Conservation (phyloP, 2,888 invertebrate genomes). For the Eretmocerus hayati region DNA sequence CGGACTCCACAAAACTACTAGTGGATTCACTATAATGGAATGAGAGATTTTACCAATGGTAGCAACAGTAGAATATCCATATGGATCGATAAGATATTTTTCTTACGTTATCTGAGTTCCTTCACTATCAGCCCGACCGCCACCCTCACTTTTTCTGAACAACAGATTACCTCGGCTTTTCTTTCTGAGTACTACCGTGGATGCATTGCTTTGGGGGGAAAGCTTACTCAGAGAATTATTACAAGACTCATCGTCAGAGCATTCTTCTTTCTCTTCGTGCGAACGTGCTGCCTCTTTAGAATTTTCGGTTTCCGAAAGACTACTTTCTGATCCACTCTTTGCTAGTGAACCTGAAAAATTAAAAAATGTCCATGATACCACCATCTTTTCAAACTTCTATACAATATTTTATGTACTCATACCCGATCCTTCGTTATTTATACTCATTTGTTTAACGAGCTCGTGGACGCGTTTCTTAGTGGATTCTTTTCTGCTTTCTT, state of each 20-base stretch:
- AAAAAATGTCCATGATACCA: no score
- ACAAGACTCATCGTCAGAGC: constrained; percentile 59
- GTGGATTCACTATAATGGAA: constrained; percentile 30
- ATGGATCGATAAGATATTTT: no score
- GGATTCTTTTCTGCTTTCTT: constrained; percentile 41
- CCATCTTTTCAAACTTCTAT: no score
- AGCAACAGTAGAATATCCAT: constrained; percentile 1
- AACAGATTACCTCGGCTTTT: constrained; percentile 61
- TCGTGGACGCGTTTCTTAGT: constrained; percentile 58
- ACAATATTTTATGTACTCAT: no score
- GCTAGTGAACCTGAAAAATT: constrained; percentile 51
- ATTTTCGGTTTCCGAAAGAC: constrained; percentile 71
- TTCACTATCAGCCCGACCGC: constrained; percentile 43
- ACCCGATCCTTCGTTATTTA: constrained; percentile 63
- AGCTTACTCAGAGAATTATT: constrained; percentile 38
- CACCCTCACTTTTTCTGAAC: constrained; percentile 62
- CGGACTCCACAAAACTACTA: constrained; percentile 33
- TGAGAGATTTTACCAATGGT: neutral
- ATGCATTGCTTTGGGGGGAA: constrained; percentile 37
- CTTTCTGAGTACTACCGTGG: constrained; percentile 55
- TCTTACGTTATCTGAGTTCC: constrained; percentile 39
- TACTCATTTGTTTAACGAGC: constrained; percentile 74
- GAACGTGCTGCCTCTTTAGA: constrained; percentile 65
- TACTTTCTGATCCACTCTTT: constrained; percentile 85
- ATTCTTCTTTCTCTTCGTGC: constrained; percentile 66